Percentiles rank a stretch among this genome's conserved stretches.
These are phyloP conservation scores for Actinernus sp. DNA, from an alignment of 92 coral and sea anemone genomes.

Conservation along the genomic window DNA sequence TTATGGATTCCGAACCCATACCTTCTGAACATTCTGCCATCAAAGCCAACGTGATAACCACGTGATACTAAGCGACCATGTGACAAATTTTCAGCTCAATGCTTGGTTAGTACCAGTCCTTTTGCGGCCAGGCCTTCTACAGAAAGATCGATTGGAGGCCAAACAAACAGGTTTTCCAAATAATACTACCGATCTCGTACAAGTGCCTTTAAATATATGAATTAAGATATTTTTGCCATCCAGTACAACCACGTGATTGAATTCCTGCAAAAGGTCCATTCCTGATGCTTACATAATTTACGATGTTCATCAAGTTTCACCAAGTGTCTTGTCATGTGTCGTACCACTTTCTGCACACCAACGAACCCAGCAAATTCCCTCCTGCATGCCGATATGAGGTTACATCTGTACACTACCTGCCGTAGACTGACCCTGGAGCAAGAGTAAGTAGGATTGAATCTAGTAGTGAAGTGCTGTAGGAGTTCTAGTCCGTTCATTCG, in stretches of 20 bases:
- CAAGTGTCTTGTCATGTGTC: conserved; percentile 27
- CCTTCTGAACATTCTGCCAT: too few species aligned
- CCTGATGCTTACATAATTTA: conserved; percentile 10
- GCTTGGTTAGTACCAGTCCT: too few species aligned
- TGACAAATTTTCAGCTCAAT: too few species aligned
- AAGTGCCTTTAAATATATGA: too few species aligned
- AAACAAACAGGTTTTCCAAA: too few species aligned
- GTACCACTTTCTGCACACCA: conserved; percentile 33
- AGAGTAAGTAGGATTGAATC: conserved; percentile 15
- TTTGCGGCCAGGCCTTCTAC: too few species aligned
- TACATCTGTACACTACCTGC: conserved; percentile 36
- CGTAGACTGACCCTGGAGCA: neutral
- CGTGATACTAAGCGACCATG: too few species aligned
- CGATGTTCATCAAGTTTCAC: conserved; percentile 31
- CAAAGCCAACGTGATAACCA: too few species aligned
- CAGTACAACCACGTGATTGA: neutral
- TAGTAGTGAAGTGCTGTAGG: conserved; percentile 30
- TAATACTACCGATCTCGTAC: too few species aligned
- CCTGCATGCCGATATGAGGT: conserved; percentile 40
- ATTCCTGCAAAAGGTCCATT: neutral
- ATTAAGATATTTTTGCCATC: too few species aligned
- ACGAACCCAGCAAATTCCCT: conserved; percentile 26
- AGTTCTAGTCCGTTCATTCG: conserved; percentile 27
- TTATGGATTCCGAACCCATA: too few species aligned
- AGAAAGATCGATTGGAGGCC: too few species aligned